phyloP scores from a whole-genome alignment of 2,113 vertebrate species.

The Neodontobutis hainanensis region DNA sequence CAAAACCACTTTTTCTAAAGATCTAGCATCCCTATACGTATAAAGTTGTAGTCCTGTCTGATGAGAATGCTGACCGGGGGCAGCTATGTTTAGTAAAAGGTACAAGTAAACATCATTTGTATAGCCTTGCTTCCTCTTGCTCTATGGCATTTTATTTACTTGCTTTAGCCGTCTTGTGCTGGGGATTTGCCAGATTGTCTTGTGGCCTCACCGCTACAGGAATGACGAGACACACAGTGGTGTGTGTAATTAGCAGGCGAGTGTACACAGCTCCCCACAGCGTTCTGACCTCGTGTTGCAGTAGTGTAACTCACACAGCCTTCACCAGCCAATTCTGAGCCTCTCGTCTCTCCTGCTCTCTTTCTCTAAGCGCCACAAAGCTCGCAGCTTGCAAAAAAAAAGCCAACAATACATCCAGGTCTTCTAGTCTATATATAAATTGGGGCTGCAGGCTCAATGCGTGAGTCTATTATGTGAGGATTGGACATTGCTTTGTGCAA shows the following conservation, averaged over 20 bases:
- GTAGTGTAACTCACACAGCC: constrained; percentile 42
- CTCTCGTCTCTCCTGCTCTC: constrained; percentile 25
- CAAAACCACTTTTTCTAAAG: constrained; percentile 16
- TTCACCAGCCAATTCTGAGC: constrained; percentile 28
- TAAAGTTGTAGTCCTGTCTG: constrained; percentile 46
- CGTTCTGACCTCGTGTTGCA: constrained; percentile 72
- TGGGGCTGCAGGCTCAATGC: constrained; percentile 28
- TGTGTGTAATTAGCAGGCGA: constrained; percentile 78
- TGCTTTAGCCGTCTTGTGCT: constrained; percentile 57
- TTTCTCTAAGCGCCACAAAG: constrained; percentile 39
- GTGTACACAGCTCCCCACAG: constrained; percentile 76
- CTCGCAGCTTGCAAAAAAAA: constrained; percentile 53
- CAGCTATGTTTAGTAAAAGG: constrained; percentile 51
- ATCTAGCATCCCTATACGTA: background rate
- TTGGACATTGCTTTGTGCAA: constrained; percentile 28
- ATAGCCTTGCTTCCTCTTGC: constrained; percentile 40
- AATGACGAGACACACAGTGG: constrained; percentile 66
- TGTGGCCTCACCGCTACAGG: constrained; percentile 60
- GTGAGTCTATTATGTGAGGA: constrained; percentile 31
- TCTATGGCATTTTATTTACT: constrained; percentile 54
- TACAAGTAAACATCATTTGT: constrained; percentile 68
- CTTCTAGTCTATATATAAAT: constrained; percentile 27
- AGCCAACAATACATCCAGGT: constrained; percentile 51
- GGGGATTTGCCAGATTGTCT: constrained; percentile 76
- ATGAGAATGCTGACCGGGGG: constrained; percentile 42